phyloP scores from a whole-genome alignment of 2,888 invertebrate genomes.

The Ariolimax columbianus region DNA sequence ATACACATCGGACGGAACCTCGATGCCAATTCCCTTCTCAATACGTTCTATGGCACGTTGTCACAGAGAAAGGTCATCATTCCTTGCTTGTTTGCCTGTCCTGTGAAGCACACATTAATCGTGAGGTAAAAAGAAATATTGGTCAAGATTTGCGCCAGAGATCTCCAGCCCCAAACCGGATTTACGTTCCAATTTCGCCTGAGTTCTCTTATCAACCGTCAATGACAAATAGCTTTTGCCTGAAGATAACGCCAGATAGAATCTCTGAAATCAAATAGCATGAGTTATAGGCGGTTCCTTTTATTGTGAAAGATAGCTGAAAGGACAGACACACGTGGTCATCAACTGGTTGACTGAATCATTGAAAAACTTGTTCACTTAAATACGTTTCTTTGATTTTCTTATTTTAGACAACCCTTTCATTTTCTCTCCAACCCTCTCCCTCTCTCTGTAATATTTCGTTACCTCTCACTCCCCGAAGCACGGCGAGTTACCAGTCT shows the following conservation, averaged over 20 bases:
- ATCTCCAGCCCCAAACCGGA: neutral
- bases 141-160: neutral
- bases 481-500: no score
- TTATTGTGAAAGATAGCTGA: neutral
- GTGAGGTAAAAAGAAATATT: neutral
- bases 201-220: neutral
- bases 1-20: no score
- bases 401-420: neutral
- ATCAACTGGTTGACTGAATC: neutral
- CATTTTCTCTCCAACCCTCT: constrained; percentile 28
- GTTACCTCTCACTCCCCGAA: no score
- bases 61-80: no score
- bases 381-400: neutral
- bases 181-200: constrained; percentile 1
- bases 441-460: constrained; percentile 6
- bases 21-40: no score
- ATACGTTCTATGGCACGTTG: no score
- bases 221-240: constrained; percentile 17
- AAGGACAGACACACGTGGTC: neutral
- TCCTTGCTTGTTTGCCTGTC: no score
- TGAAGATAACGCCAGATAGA: neutral
- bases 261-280: constrained; percentile 11
- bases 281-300: neutral
- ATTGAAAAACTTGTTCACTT: neutral
- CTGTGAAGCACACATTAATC: no score